These are phyloP conservation scores for Sphenopsis melanotis DNA, from an alignment of 2,797 vertebrate species.

Conservation along the genomic window DNA sequence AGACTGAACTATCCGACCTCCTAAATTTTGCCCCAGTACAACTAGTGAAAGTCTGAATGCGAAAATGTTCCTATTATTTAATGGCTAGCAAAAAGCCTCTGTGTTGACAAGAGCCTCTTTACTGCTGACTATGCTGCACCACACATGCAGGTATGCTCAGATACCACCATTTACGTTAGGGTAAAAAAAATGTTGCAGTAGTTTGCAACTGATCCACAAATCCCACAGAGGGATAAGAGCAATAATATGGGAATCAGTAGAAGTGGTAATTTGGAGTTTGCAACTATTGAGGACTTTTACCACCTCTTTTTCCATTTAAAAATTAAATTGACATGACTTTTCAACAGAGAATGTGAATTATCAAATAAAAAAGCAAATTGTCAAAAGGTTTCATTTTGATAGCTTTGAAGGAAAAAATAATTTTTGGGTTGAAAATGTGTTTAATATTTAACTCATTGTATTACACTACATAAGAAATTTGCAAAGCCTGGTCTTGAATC, in stretches of 20 bases:
- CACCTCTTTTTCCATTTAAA: background rate
- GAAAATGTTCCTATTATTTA: background rate
- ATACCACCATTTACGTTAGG: background rate
- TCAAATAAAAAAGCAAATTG: background rate
- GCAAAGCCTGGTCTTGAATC: background rate
- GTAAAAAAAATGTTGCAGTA: background rate
- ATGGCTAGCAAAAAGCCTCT: background rate
- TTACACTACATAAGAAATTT: background rate
- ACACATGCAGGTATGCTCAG: background rate
- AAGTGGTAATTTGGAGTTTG: background rate
- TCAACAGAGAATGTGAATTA: background rate
- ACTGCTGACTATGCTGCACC: background rate
- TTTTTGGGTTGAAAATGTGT: background rate
- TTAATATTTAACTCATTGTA: background rate
- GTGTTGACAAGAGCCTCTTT: background rate
- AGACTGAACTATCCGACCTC: background rate
- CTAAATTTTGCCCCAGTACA: background rate
- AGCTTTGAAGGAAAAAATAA: background rate
- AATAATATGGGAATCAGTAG: background rate
- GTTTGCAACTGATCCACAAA: background rate
- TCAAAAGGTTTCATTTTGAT: background rate
- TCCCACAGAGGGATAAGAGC: background rate
- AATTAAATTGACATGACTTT: background rate
- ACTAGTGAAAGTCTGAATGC: background rate
- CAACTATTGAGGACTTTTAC: background rate